phyloP scores from a whole-genome alignment of 2,113 vertebrate species.

The Penelope pileata region DNA sequence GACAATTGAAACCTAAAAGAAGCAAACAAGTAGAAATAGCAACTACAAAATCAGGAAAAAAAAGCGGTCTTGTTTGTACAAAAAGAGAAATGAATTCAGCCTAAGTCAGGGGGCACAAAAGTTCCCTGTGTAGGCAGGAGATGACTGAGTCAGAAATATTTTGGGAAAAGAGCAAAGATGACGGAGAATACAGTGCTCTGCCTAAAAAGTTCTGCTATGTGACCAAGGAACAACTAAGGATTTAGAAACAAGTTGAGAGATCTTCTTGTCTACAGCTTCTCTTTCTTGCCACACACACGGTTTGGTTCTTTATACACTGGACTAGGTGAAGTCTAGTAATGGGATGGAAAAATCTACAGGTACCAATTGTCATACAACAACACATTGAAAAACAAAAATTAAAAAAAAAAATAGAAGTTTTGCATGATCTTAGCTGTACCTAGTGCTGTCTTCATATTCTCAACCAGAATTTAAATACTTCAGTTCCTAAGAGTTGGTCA shows the following conservation, averaged over 20 bases:
- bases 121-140: not conserved
- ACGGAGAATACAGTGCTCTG: not conserved
- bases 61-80: not conserved
- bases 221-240: not conserved
- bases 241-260: not conserved
- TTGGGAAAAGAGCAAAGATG: not conserved
- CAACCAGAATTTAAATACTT: not conserved
- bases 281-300: not conserved
- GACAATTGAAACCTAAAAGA: not conserved
- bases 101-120: not conserved
- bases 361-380: not conserved
- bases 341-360: not conserved
- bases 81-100: not conserved
- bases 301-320: not conserved
- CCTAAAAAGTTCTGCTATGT: not conserved
- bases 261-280: not conserved
- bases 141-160: not conserved
- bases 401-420: rapidly evolving
- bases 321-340: not conserved
- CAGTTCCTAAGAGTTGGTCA: not conserved
- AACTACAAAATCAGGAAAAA: not conserved
- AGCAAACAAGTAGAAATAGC: not conserved
- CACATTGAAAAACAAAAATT: too few species aligned
- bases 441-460: not conserved
- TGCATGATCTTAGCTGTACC: not conserved